Evolutionary conservation across 2,797 vertebrate genomes (phyloP).

Genomic region (Buphagus erythrorhynchus): DNA sequence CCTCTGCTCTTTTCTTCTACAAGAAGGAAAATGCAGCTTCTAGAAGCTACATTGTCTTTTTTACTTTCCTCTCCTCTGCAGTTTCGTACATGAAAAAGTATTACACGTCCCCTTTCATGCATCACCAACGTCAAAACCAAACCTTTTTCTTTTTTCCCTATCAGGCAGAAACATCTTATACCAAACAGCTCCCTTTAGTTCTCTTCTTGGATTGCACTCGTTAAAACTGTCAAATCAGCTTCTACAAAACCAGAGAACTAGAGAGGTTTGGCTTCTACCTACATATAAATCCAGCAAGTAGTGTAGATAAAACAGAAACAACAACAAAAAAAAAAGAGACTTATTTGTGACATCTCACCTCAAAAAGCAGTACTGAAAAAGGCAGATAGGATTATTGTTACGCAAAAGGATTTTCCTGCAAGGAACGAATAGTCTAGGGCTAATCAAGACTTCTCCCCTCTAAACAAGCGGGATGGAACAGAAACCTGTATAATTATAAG

Average conservation of each 20-base stretch:
- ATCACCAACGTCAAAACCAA: neutral
- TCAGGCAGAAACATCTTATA: neutral
- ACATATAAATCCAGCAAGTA: neutral
- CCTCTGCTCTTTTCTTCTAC: neutral
- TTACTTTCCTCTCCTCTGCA: neutral
- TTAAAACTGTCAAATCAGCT: neutral
- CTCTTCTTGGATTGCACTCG: neutral
- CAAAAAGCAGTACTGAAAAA: neutral
- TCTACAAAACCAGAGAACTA: neutral
- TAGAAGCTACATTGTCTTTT: neutral
- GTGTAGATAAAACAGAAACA: neutral
- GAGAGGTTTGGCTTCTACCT: neutral
- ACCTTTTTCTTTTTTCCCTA: neutral
- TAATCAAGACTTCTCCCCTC: neutral
- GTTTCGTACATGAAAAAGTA: neutral
- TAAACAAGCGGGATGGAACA: neutral
- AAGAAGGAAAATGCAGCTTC: too few relatives aligned
- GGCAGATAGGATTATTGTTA: neutral
- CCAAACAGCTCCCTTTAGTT: neutral
- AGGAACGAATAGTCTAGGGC: neutral
- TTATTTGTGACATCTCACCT: neutral
- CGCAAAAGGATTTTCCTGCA: neutral
- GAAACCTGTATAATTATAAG: neutral
- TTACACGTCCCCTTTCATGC: neutral
- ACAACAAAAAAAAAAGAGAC: neutral